Evolutionary conservation across 2,113 vertebrate species (phyloP).

Genomic region (Spea multiplicata): DNA sequence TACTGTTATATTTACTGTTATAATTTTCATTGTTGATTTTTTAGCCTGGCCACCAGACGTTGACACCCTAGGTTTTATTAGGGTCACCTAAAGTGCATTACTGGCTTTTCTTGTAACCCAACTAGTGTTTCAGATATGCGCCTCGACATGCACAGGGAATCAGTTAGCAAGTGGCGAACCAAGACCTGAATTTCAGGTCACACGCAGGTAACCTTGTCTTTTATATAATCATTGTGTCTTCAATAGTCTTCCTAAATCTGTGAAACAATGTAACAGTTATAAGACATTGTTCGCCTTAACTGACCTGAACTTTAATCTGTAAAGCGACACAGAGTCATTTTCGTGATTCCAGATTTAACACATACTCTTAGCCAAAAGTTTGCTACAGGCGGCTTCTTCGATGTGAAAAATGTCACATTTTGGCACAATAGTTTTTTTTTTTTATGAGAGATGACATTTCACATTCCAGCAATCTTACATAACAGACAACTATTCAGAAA

Average conservation of each 20-base stretch:
- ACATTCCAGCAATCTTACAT: slow-evolving; percentile 16
- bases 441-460: slow-evolving; percentile 32
- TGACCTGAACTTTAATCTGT: slow-evolving; percentile 23
- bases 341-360: slow-evolving; percentile 3
- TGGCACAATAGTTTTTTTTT: slow-evolving; percentile 13
- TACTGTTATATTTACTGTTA: too few species aligned
- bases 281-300: slow-evolving; percentile 8
- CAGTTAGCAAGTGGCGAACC: too few species aligned
- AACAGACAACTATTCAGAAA: slow-evolving; percentile 32
- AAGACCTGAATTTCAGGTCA: too few species aligned
- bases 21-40: too few species aligned
- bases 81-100: too few species aligned
- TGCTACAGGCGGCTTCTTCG: slow-evolving; percentile 17
- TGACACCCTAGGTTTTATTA: too few species aligned
- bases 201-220: too few species aligned
- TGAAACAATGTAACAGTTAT: neutral
- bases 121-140: too few species aligned
- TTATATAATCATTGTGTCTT: too few species aligned
- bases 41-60: too few species aligned
- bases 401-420: slow-evolving; percentile 23
- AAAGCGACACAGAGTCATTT: neutral
- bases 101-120: too few species aligned
- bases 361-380: slow-evolving; percentile 9
- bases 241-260: neutral
- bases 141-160: too few species aligned